phyloP scores from a whole-genome alignment of 2,797 vertebrate genomes.

The Megaceryle alcyon region DNA sequence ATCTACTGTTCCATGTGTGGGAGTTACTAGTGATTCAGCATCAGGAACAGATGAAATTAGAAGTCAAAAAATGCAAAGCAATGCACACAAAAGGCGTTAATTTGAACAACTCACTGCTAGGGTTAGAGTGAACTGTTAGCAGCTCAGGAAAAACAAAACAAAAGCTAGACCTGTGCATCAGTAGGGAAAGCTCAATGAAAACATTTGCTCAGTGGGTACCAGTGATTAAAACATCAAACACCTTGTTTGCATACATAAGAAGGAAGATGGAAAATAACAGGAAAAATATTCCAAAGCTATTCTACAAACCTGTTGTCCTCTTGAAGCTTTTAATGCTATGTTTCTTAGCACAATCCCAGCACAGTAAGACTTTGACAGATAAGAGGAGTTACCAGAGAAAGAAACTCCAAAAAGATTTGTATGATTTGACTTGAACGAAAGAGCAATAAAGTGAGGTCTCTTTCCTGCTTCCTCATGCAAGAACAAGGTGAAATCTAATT shows the following conservation, averaged over 20 bases:
- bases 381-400: background rate
- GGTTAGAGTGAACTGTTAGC: background rate
- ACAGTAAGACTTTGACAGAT: background rate
- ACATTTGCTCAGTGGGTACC: background rate
- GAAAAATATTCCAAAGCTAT: slow-evolving; percentile 27
- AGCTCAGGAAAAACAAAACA: background rate
- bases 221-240: background rate
- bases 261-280: background rate
- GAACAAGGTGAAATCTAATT: background rate
- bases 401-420: background rate
- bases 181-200: background rate
- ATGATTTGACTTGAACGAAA: background rate
- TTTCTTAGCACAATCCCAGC: background rate
- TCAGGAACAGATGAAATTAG: background rate
- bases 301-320: background rate
- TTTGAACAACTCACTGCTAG: background rate
- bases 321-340: background rate
- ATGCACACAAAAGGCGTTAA: background rate
- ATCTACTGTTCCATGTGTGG: background rate
- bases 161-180: background rate
- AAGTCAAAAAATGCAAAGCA: background rate
- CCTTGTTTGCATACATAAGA: slow-evolving; percentile 7
- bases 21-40: slow-evolving; percentile 1
- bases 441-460: background rate
- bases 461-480: background rate